Evolutionary conservation across 92 coral and sea anemone species (phyloP), one percentile per base, ranked within the genome.

Genomic region (Umimayanthus chanpuru): DNA sequence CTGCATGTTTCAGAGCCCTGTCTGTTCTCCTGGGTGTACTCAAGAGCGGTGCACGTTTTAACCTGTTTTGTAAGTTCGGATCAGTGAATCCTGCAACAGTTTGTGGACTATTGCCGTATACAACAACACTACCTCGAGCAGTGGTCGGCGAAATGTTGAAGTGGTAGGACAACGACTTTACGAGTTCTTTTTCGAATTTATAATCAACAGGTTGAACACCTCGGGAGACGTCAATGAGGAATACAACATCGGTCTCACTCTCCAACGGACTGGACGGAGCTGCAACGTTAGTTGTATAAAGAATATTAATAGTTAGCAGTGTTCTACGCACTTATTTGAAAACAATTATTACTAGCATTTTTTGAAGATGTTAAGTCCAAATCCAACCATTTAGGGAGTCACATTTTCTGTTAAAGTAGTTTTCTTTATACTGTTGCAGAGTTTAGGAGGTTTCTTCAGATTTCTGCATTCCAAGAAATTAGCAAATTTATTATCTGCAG

Each of bases 21-120:
- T 89, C 92, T 73, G 86, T 92, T 65, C 92, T 80, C 70, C 92
- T 87, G 2, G 84, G 83, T 73, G 92, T 91, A 16, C 86, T 77
- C 11, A 81, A 72, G 25, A 92, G 85, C 7, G 90, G 92, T 40
- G 92, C 90, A 49, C 64, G 43, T 38, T 80, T 55, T 49, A 92
- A 49, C 79, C 80, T 86, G 39, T 10, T 44, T 43, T 44, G 26
- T 18, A 82, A 67, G 26, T 82, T 82, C 50, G 77, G 41, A 9
- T 82, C 86, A 67, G 41, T 68, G 65, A 82, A 82, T n/a, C 86
- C 29, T 68, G 86, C 40, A 9, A 82, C 86, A 41, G 77, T 82
- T 68, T 82, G 86, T 44, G 86, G 86, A 41, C 38, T 71, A 25
- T 30, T 82, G 49, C 86, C 86, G 65, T 82, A 82, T 41, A 82